Evolutionary conservation across 1,140 invertebrate species (phyloP).

Genomic region (Apis cerana): DNA sequence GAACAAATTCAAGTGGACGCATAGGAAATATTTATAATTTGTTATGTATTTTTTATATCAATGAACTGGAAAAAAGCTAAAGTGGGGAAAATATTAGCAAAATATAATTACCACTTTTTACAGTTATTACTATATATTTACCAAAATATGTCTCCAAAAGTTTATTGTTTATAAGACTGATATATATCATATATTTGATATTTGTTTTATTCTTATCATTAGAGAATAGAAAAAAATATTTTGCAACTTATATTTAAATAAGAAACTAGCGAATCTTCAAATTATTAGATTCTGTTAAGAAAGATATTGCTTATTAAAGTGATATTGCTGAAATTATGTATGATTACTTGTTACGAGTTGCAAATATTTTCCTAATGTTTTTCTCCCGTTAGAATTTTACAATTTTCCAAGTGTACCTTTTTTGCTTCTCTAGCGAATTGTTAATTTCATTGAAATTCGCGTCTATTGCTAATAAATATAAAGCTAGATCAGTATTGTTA

Average conservation of each 20-base stretch:
- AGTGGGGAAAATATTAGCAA: constrained; percentile 48
- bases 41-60: constrained; percentile 53
- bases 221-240: neutral
- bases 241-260: constrained; percentile 10
- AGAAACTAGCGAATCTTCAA: neutral
- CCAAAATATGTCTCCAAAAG: constrained; percentile 58
- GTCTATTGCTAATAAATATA: constrained; percentile 4
- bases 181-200: constrained; percentile 39
- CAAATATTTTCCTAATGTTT: constrained; percentile 62
- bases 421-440: neutral
- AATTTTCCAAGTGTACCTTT: constrained; percentile 55
- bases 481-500: constrained; percentile 45
- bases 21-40: constrained; percentile 49
- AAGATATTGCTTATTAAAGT: neutral
- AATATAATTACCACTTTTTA: constrained; percentile 45
- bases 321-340: neutral
- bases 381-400: constrained; percentile 44
- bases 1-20: constrained; percentile 26
- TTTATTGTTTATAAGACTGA: constrained; percentile 59
- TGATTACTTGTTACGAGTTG: constrained; percentile 27
- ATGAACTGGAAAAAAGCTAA: constrained; percentile 15
- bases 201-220: constrained; percentile 34
- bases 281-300: neutral
- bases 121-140: constrained; percentile 31
- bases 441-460: constrained; percentile 4